phyloP scores from a whole-genome alignment of 2,888 invertebrate species.

The Melinaea menophilus region DNA sequence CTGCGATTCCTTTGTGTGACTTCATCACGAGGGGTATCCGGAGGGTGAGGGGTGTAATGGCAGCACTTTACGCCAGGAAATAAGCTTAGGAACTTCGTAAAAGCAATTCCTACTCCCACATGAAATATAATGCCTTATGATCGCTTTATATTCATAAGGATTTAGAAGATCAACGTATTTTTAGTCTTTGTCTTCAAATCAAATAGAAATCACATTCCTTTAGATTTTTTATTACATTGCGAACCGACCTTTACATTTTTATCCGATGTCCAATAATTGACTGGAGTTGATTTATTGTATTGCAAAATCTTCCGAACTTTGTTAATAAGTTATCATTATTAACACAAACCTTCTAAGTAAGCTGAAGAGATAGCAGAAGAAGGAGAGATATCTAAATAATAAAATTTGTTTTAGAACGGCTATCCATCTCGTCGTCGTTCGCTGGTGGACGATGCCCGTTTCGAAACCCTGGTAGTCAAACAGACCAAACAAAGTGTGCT shows the following conservation, averaged over 20 bases:
- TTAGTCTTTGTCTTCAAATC: slow-evolving; percentile 33
- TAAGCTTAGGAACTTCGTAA: slow-evolving; percentile 77
- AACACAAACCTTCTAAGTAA: background rate
- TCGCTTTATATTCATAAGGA: slow-evolving; percentile 75
- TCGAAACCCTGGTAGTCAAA: slow-evolving; percentile 96
- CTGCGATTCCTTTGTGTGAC: slow-evolving; percentile 57
- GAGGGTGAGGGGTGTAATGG: slow-evolving; percentile 60
- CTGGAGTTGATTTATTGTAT: background rate
- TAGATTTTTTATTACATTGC: background rate
- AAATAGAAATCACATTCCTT: background rate
- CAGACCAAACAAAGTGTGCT: slow-evolving; percentile 95
- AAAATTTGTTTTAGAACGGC: slow-evolving; percentile 88
- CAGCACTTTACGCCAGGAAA: slow-evolving; percentile 76
- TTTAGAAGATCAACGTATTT: slow-evolving; percentile 62
- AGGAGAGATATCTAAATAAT: slow-evolving; percentile 45
- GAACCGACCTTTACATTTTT: no score
- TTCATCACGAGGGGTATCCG: slow-evolving; percentile 43
- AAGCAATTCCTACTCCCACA: slow-evolving; percentile 73
- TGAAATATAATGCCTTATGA: slow-evolving; percentile 73
- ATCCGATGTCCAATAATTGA: background rate
- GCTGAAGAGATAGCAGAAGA: no score
- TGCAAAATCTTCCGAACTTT: background rate
- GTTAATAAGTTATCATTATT: background rate
- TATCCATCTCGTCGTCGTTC: slow-evolving; percentile 97
- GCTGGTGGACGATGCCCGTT: slow-evolving; percentile 97